Base-by-base conservation (phyloP, 2,113 vertebrate genomes). In the Prinia subflava region DNA sequence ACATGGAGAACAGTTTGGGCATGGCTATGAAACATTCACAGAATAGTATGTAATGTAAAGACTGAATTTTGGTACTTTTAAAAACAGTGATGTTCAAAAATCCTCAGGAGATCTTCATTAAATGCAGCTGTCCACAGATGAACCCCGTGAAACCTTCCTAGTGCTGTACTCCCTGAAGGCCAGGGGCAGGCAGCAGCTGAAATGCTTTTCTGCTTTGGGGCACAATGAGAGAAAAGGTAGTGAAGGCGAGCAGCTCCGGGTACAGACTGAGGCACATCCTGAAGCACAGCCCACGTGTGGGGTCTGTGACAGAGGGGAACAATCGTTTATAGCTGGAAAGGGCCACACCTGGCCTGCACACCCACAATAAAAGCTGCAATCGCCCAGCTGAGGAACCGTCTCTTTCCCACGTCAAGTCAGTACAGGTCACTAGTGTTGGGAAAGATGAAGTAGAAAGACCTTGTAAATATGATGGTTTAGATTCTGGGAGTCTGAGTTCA, bases 1-100 rank as follows among this genome's bases (percentile, higher is more conserved):
- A 90, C 41, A 52, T 25, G 53, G 86, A 78, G 52, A 93, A 86
- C 1, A 1, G 57, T 52, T 75, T 84, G 57, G 76, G 49, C 35
- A 92, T 64, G 83, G 83, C 69, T 90, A 60, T 9, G 65, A 92
- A 89, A 86, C 15, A 42, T 49, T 79, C 80, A 68, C 53, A 90
- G 62, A 88, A 70, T 13, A 6, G 24, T 79, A 69, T 84, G n/a
- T 69, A 73, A 69, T 84, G n/a, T 69, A 73, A 89, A 79, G 73
- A 50, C 21, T n/a, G 18, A 79, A 33, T 68, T 67, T 56, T 25
- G 31, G 46, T 56, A 22, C 88, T 64, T 83, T 90, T 52, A 90
- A 78, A 65, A 55, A 64, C 6, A 18, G 23, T 4, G 62, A 49
- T 42, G 84, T 68, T 59, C 37, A 71, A 89, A 83, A 90, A 56